phyloP scores from a whole-genome alignment of 2,797 vertebrate species.

The Neopelma chrysocephalum region DNA sequence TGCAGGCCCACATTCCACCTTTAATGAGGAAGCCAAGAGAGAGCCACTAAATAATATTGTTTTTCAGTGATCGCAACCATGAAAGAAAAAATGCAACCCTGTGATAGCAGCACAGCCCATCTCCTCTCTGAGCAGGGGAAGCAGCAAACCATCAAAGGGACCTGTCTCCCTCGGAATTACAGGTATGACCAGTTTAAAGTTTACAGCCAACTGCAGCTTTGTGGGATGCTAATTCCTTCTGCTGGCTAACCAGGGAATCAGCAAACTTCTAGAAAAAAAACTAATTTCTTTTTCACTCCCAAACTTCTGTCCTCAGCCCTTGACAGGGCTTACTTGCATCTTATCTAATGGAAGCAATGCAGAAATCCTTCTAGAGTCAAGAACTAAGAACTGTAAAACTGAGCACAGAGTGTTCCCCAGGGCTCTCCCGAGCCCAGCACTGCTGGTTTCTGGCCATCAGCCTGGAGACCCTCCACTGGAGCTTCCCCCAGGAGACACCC shows the following conservation, averaged over 20 bases:
- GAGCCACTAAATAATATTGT: not conserved
- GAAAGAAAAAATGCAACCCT: not conserved
- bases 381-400: not conserved
- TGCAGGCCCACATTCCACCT: slow-evolving; percentile 62
- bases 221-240: not conserved
- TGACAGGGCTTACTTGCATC: not conserved
- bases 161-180: not conserved
- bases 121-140: not conserved
- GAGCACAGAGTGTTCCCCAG: not conserved
- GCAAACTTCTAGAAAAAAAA: not conserved
- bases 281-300: not conserved
- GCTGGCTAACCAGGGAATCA: not conserved
- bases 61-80: not conserved
- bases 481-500: accelerated
- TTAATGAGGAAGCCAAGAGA: slow-evolving; percentile 24
- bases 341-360: not conserved
- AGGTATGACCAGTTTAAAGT: not conserved
- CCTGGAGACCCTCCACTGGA: not conserved
- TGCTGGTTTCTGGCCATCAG: not conserved
- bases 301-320: not conserved
- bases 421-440: not conserved
- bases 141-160: not conserved
- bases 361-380: not conserved
- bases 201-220: not conserved
- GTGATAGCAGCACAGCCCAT: not conserved